Conservation (phyloP, 2,113 vertebrate species). For the Brachyhypopomus occidentalis region DNA sequence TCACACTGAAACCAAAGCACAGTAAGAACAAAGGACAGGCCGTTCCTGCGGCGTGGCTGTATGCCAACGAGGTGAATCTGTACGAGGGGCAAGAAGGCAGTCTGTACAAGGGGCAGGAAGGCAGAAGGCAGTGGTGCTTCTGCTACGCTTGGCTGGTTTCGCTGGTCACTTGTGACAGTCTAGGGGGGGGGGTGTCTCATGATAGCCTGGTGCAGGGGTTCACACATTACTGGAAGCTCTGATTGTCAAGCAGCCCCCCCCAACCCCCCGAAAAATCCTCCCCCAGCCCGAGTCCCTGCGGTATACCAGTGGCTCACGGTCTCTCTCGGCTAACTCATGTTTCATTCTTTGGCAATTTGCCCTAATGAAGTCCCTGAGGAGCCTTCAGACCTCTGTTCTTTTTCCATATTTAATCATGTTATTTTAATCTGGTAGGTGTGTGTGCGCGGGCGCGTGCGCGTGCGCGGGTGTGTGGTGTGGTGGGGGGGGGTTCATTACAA, state of each 20-base stretch:
- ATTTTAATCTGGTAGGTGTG: slow-evolving; percentile 88
- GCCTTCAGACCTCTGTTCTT: slow-evolving; percentile 87
- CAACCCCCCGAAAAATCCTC: slow-evolving; percentile 14
- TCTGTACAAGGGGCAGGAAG: not conserved
- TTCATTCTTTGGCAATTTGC: slow-evolving; percentile 99
- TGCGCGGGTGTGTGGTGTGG: slow-evolving; percentile 50
- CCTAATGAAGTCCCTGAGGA: slow-evolving; percentile 99
- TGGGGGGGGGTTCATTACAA: slow-evolving; percentile 73
- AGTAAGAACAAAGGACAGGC: not conserved
- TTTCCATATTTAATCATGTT: slow-evolving; percentile 95
- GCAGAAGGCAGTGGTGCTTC: slow-evolving; percentile 54
- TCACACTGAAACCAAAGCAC: not conserved
- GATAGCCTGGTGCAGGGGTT: slow-evolving; percentile 79
- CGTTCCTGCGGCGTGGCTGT: not conserved
- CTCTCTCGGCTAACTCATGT: slow-evolving; percentile 96
- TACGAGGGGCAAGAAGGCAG: too few species aligned
- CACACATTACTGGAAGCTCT: slow-evolving; percentile 85
- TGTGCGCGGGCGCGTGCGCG: slow-evolving; percentile 66
- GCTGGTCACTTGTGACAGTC: slow-evolving; percentile 90
- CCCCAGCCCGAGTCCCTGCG: slow-evolving; percentile 80
- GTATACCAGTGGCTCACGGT: slow-evolving; percentile 84
- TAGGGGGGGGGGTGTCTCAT: slow-evolving; percentile 74
- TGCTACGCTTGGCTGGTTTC: slow-evolving; percentile 76
- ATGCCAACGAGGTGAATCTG: too few species aligned
- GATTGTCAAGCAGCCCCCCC: slow-evolving; percentile 72